Evolutionary conservation across 2,888 invertebrate genomes (phyloP), one percentile per base, ranked within the genome.

Genomic region (Orthosia incerta): DNA sequence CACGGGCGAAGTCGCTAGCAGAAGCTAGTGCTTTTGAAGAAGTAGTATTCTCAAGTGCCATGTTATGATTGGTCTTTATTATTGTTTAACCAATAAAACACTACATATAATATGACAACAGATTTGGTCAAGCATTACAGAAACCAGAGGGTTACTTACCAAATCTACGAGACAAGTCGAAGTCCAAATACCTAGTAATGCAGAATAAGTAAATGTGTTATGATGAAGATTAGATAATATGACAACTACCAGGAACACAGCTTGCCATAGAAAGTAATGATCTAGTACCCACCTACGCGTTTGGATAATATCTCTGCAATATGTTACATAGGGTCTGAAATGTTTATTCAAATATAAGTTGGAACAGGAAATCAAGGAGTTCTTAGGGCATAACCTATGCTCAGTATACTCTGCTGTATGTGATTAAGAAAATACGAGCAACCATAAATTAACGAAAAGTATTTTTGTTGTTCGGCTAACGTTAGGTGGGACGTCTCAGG

Each of bases 181-280:
- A 39, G 16, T 57, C 55, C 39, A 39, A 65, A 56, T 65, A 75
- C 60, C 55, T 31, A 60, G 26, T 48, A 80, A 63, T 64, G 23
- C 46, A 39, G 68, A 31, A 68, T 78, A 50, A 63, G 18, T n/a
- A 81, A 76, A 82, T 66, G 55, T 59, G 62, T 63, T 70, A 76
- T 64, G 81, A 80, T 74, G n/a, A 67, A 68, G 77, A 79, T 79
- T 82, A 82, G 70, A 82, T 82, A 82, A 82, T 77, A 63, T 31
- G 66, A 70, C 59, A 55, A 63, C 46, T 20, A 82, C 65, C 71
- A 82, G 82, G 78, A 82, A 82, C 57, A 69, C 51, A 53, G 57
- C 18, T 20, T 46, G 46, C 46, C 50, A 39, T 70, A 77, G 79
- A 79, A 66, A 82, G 61, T 51, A 66, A 82, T 79, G 71, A 71